Evolutionary conservation across 1,140 invertebrate genomes (phyloP).

Genomic region (Drosophila mojavensis): DNA sequence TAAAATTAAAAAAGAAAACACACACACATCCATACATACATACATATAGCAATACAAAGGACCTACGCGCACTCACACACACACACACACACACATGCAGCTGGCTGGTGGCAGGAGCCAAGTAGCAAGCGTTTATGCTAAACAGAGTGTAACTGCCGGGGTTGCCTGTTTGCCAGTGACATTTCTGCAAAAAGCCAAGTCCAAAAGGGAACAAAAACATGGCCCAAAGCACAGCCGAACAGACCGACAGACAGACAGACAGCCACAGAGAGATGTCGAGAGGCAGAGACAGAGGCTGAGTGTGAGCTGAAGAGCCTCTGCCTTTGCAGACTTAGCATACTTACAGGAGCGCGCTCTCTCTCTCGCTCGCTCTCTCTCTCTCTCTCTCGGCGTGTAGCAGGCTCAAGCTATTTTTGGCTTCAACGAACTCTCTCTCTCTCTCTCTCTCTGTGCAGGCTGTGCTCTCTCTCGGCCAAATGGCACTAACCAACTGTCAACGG

Average conservation of each 20-base stretch:
- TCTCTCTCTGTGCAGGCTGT: background rate
- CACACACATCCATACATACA: conserved; percentile 8
- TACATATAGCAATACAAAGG: conserved; percentile 53
- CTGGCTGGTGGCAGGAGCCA: conserved; percentile 64
- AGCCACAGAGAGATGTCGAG: background rate
- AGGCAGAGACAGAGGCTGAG: background rate
- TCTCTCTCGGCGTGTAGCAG: background rate
- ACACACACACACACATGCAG: conserved; percentile 39
- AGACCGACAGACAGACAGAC: conserved; percentile 14
- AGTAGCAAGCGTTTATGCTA: conserved; percentile 82
- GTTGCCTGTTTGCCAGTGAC: conserved; percentile 70
- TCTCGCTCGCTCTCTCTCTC: background rate
- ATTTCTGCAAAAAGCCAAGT: conserved; percentile 73
- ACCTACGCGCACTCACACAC: conserved; percentile 31
- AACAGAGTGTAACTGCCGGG: conserved; percentile 82
- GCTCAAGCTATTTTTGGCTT: conserved; percentile 53
- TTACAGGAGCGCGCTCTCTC: conserved; percentile 39
- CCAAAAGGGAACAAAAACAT: conserved; percentile 58
- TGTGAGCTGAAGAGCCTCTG: background rate
- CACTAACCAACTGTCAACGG: conserved; percentile 39
- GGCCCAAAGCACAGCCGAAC: conserved; percentile 49
- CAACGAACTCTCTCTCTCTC: conserved; percentile 5
- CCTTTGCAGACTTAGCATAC: conserved; percentile 70
- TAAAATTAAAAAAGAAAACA: conserved; percentile 48
- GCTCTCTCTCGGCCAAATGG: conserved; percentile 17